Evolutionary conservation across 2,888 invertebrate species (phyloP), one percentile per base, ranked within the genome.

Genomic region (Noctua janthe): DNA sequence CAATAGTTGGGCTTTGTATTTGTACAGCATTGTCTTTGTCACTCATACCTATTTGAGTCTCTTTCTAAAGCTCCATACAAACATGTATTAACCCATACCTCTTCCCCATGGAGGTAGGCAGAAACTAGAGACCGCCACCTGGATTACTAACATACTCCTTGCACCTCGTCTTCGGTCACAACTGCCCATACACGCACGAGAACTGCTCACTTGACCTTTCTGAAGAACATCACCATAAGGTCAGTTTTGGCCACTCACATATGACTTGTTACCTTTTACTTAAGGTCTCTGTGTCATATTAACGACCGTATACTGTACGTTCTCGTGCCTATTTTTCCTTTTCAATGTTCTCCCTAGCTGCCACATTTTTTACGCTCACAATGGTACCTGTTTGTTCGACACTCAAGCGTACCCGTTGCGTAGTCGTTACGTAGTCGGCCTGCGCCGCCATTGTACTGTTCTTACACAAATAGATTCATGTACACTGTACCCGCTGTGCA

Each of bases 391-490:
- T 74, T 71, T 85, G 75, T 82, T 76, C 67, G 62, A 71, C 72
- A 74, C 67, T 78, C 73, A 7, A 62, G 72, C 72, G 66, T 75
- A n/a, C 70, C 51, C 80, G 78, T 43, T 78, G 29, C 80, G 86
- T 67, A 75, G 64, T 54, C 83, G 86, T 77, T 80, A 80, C 76
- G 86, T 75, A 74, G 74, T 62, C 79, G 75, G n/a, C 35, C 23
- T 56, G 62, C n/a, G 56, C 54, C 59, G 66, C 79, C 79, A 86
- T 85, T 85, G 84, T 86, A 77, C 83, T 74, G 47, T 67, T 76
- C 74, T 74, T 62, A 69, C 71, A 83, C 86, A 86, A 85, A 85
- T 83, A 83, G 66, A 77, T 77, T 76, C 83, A 77, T 76, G 83
- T 69, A 49, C 74, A 84, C 47, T 64, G 47, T 69, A 64, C 35